These are phyloP conservation scores for Drosophila lutescens DNA, from an alignment of 2,888 invertebrate species.

Conservation along the genomic window DNA sequence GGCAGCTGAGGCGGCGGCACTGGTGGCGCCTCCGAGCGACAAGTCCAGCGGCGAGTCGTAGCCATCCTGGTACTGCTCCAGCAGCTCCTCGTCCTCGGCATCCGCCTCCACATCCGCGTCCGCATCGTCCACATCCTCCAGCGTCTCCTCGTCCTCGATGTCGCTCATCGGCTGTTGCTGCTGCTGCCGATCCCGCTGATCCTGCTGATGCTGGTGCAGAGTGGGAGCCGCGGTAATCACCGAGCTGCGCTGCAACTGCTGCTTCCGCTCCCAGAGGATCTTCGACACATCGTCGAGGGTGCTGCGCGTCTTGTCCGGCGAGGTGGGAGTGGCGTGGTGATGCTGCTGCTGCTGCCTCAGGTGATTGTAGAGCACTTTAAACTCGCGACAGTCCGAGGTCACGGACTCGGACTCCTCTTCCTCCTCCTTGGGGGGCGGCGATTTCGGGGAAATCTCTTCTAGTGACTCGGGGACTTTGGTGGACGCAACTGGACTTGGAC, in stretches of 20 bases:
- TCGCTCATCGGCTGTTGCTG: constrained; percentile 63
- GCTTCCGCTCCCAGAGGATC: constrained; percentile 65
- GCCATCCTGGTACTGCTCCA: constrained; percentile 82
- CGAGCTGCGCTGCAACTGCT: constrained; percentile 69
- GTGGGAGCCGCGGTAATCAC: constrained; percentile 51
- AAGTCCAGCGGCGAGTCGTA: constrained; percentile 92
- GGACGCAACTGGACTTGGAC: constrained; percentile 55
- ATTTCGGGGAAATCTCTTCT: constrained; percentile 1
- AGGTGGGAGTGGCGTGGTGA: constrained; percentile 23
- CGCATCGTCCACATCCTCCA: constrained; percentile 53
- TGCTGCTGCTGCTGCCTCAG: constrained; percentile 77
- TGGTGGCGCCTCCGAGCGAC: constrained; percentile 86
- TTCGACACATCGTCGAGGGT: constrained; percentile 74
- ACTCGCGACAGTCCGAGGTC: constrained; percentile 72
- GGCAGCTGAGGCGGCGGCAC: constrained; percentile 56
- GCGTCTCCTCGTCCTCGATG: constrained; percentile 68
- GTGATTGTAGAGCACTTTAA: constrained; percentile 83
- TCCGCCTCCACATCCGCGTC: constrained; percentile 77
- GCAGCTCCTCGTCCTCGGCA: constrained; percentile 66
- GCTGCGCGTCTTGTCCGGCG: constrained; percentile 67
- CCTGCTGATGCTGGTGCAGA: constrained; percentile 25
- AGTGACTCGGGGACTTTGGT: constrained; percentile 14
- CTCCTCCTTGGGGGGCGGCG: constrained; percentile 5
- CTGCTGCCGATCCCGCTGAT: not conserved
- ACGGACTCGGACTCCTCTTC: constrained; percentile 44